Evolutionary conservation across 1,140 invertebrate genomes (phyloP).

Genomic region (Globodera ellingtonae): DNA sequence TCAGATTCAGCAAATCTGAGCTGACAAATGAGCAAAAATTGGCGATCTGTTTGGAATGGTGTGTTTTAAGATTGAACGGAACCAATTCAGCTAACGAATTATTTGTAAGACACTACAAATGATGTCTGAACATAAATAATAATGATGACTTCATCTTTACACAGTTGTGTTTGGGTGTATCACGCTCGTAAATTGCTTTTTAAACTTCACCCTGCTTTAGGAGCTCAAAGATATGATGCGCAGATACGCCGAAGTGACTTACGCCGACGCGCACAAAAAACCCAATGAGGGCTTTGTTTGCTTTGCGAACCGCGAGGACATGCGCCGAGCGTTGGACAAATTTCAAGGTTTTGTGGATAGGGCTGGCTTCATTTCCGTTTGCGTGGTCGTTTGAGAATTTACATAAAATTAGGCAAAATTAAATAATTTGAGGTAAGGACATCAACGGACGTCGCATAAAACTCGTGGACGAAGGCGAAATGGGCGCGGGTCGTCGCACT

Average conservation of each 20-base stretch:
- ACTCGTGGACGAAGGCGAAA: constrained; percentile 74
- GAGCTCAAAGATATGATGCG: constrained; percentile 99
- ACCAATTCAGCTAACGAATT: no score
- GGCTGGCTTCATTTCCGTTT: not conserved
- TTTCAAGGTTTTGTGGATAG: constrained; percentile 8
- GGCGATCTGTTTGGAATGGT: not conserved
- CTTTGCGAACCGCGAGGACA: constrained; percentile 85
- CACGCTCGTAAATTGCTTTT: not conserved
- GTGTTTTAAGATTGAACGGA: not conserved
- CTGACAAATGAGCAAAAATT: constrained; percentile 2
- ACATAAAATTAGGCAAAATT: constrained; percentile 68
- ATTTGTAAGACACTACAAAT: no score
- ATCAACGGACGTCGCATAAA: constrained; percentile 88
- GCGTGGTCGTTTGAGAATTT: no score
- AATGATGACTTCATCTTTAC: not conserved
- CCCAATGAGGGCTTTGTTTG: constrained; percentile 97
- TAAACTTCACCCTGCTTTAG: constrained; percentile 69
- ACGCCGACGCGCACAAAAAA: constrained; percentile 98
- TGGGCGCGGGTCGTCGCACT: not conserved
- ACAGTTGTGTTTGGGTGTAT: not conserved
- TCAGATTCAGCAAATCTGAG: not conserved
- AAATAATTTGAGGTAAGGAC: constrained; percentile 93
- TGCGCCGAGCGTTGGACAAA: constrained; percentile 75
- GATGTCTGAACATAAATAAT: no score
- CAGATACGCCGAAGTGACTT: constrained; percentile 92